A percentile compares a stretch with the other conserved stretches of the same genome.
phyloP scores from a whole-genome alignment of 2,113 vertebrate species.

The Isurus oxyrinchus region DNA sequence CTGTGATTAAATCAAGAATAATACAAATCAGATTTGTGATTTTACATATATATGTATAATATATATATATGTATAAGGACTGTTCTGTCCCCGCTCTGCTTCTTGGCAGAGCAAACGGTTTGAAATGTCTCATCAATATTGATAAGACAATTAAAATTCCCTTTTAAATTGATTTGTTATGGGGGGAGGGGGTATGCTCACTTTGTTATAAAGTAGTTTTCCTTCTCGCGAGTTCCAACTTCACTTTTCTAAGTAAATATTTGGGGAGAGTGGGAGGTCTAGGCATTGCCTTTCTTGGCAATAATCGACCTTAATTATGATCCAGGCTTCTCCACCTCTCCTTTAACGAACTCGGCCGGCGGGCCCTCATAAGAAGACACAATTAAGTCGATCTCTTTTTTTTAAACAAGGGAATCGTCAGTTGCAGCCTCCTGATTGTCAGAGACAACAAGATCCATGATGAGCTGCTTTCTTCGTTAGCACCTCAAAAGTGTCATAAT shows the following conservation, averaged over 20 bases:
- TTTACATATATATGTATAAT: too few relatives aligned
- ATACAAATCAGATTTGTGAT: too few relatives aligned
- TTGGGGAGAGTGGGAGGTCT: conserved; percentile 5
- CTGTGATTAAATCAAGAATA: neutral
- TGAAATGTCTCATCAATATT: neutral
- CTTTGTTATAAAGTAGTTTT: neutral
- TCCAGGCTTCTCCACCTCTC: neutral
- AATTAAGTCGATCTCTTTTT: conserved; percentile 46
- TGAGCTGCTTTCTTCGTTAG: conserved; percentile 49
- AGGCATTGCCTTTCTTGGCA: neutral
- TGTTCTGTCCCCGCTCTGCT: neutral
- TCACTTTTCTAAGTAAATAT: neutral
- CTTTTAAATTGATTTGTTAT: neutral
- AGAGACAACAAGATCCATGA: conserved; percentile 53
- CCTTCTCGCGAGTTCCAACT: neutral
- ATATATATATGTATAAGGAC: too few relatives aligned
- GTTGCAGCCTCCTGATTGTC: conserved; percentile 49
- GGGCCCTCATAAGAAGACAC: neutral
- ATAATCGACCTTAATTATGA: conserved; percentile 28
- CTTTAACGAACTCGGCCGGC: neutral
- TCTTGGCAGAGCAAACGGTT: neutral
- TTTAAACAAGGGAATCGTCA: conserved; percentile 46
- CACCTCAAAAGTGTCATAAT: conserved; percentile 53
- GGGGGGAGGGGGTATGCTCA: neutral
- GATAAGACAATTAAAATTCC: neutral